Conservation (phyloP, 1,140 invertebrate species). For the Venustaconcha ellipsiformis region DNA sequence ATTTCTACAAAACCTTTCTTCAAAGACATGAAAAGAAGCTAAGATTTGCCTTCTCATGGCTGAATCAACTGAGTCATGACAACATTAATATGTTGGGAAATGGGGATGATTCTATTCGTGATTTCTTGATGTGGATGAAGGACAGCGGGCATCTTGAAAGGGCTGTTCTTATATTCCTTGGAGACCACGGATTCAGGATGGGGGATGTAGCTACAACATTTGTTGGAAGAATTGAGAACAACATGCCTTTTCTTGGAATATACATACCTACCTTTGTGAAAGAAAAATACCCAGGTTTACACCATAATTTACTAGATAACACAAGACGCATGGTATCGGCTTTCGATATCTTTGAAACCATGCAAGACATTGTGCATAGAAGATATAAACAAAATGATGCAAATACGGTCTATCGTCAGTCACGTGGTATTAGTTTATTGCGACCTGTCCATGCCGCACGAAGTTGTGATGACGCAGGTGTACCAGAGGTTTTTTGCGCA, state of each 20-base stretch:
- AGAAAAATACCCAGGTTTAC: neutral
- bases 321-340: neutral
- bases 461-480: neutral
- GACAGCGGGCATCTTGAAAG: conserved; percentile 4
- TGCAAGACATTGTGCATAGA: neutral
- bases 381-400: neutral
- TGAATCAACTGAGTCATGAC: neutral
- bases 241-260: conserved; percentile 9
- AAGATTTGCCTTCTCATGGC: conserved; percentile 1
- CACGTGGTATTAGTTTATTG: conserved; percentile 7
- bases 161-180: conserved; percentile 1
- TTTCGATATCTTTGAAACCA: conserved; percentile 7
- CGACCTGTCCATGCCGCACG: neutral
- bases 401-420: neutral
- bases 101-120: neutral
- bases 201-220: conserved; percentile 2
- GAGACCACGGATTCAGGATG: conserved; percentile 4
- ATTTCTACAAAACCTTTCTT: conserved; percentile 6
- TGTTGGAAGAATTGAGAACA: conserved; percentile 5
- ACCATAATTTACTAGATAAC: neutral
- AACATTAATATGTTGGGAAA: neutral
- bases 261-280: neutral
- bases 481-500: conserved; percentile 8
- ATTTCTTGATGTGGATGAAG: conserved; percentile 12
- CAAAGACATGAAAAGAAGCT: conserved; percentile 2